Percentiles rank a stretch among this genome's conserved stretches.
phyloP scores from a whole-genome alignment of 1,140 invertebrate species.

The Wasmannia auropunctata region DNA sequence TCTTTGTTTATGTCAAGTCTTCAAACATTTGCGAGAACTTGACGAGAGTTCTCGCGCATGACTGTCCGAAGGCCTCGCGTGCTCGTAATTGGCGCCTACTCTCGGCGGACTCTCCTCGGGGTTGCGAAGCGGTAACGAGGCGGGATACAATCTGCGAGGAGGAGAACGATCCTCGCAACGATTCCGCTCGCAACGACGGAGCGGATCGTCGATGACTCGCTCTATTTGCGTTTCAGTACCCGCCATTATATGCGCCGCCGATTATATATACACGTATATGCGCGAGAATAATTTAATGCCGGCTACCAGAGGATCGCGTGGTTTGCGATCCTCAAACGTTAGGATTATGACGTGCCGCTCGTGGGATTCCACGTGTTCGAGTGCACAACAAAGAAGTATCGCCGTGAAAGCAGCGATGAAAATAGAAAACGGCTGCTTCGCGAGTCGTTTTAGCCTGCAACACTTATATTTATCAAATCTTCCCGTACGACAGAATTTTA shows the following conservation, averaged over 20 bases:
- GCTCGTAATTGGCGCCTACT: conserved; percentile 72
- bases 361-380: neutral
- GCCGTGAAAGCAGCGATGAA: neutral
- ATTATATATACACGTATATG: conserved; percentile 48
- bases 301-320: conserved; percentile 41
- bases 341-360: neutral
- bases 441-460: too few species aligned
- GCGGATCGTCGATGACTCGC: conserved; percentile 48
- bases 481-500: neutral
- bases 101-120: conserved; percentile 60
- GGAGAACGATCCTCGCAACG: conserved; percentile 51
- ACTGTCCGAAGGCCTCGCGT: conserved; percentile 68
- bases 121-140: conserved; percentile 73
- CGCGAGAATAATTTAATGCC: conserved; percentile 68
- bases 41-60: conserved; percentile 67
- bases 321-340: neutral
- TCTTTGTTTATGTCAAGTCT: neutral
- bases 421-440: neutral
- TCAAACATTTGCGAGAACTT: conserved; percentile 68
- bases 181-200: conserved; percentile 46
- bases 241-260: conserved; percentile 63
- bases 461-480: neutral
- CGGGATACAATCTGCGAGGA: conserved; percentile 63
- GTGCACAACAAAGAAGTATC: neutral
- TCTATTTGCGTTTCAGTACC: conserved; percentile 70